phyloP scores from a whole-genome alignment of 2,797 vertebrate species.

The Myoxocephalus aenaeus region DNA sequence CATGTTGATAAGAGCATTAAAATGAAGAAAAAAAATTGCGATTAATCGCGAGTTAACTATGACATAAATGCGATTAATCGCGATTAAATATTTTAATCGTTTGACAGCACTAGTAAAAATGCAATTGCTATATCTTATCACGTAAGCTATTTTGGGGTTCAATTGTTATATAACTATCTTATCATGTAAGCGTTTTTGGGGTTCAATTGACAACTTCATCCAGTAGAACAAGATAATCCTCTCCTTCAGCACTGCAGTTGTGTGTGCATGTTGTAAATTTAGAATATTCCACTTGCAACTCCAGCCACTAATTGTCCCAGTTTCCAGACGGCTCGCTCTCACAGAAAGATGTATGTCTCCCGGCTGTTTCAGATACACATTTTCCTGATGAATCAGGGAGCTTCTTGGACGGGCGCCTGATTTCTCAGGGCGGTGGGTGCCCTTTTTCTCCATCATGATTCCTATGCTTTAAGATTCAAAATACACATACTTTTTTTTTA shows the following conservation, averaged over 20 bases:
- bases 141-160: too few species aligned
- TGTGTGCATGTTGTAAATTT: neutral
- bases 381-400: neutral
- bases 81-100: too few species aligned
- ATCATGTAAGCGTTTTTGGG: neutral
- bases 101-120: too few species aligned
- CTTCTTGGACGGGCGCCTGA: neutral
- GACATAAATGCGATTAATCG: too few species aligned
- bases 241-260: neutral
- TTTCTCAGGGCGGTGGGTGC: neutral
- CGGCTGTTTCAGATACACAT: constrained; percentile 22
- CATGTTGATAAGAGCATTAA: too few species aligned
- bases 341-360: constrained; percentile 13
- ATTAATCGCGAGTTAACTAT: too few species aligned
- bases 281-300: neutral
- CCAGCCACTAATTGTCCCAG: constrained; percentile 10
- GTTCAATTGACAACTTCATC: constrained; percentile 18
- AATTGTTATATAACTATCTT: neutral
- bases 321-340: constrained; percentile 14
- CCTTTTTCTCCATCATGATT: neutral
- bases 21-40: too few species aligned
- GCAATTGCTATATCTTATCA: too few species aligned
- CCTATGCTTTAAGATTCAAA: neutral
- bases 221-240: neutral
- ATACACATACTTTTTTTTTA: neutral